Percentiles rank a stretch among this genome's conserved stretches.
phyloP scores from a whole-genome alignment of 2,113 vertebrate species.

The pig (Sus scrofa) region DNA sequence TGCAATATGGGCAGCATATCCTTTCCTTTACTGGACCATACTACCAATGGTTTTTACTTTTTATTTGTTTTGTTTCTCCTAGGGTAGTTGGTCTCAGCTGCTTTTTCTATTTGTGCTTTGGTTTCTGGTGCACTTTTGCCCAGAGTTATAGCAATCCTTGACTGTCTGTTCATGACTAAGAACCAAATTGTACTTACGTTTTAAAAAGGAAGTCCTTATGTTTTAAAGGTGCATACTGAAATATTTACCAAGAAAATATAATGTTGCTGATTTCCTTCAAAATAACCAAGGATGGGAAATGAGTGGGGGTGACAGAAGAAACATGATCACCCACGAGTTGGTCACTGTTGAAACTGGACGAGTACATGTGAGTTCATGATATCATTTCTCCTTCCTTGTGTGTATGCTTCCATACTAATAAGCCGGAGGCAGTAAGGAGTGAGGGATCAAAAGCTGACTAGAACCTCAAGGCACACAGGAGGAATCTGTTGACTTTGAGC shows the following conservation, averaged over 20 bases:
- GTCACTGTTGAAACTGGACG: background rate
- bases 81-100: background rate
- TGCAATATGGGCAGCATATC: background rate
- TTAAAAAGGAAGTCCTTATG: background rate
- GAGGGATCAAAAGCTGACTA: background rate
- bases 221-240: background rate
- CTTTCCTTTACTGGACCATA: background rate
- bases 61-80: background rate
- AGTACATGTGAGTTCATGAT: background rate
- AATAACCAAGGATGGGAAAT: background rate
- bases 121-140: background rate
- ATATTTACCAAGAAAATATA: background rate
- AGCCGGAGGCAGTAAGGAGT: background rate
- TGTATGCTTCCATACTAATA: background rate
- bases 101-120: slow-evolving; percentile 12
- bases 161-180: background rate
- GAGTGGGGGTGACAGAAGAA: background rate
- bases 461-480: background rate
- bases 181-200: background rate
- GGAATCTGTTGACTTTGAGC: background rate
- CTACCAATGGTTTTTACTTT: background rate
- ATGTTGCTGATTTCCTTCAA: background rate
- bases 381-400: background rate
- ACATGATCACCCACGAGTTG: background rate
- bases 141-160: background rate